Base-by-base conservation (phyloP, 2,113 vertebrate species). In the Ammodytes dubius region DNA sequence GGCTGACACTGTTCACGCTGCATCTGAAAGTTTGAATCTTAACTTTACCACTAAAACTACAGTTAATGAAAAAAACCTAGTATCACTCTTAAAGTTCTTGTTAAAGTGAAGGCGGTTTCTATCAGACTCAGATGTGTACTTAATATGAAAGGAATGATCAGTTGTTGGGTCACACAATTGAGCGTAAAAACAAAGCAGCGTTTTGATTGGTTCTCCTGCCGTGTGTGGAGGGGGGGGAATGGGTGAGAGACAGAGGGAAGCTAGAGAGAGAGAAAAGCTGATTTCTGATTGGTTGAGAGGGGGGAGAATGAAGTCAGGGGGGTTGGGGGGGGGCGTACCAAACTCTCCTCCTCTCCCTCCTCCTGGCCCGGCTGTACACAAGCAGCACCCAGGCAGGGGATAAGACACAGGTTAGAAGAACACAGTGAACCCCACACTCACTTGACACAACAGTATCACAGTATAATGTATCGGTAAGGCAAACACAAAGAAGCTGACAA, bases 331-430 rank as follows among this genome's bases (percentile, higher is more conserved):
- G 42, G 74, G 88, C 97, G 46, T 99, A 98, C 97, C 97, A 92
- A 95, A 93, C 95, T 96, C 91, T 97, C 96, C 91, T 97, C 96
- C 70, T 96, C 92, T 80, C 76, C 88, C 86, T 95, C 96, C 82
- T 97, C 96, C 89, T 17, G 89, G 95, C 95, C 96, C 90, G 88
- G 97, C 97, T 98, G 91, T 95, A 94, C 92, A 95, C 27, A 27
- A 27, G 27, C 27, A 93, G 94, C 92, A 79, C 27, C 77, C 79
- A 75, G 82, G 27, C 27, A 27, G 27, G 27, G 27, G 27, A 27
- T 27, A 27, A 27, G 27, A 27, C 27, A 27, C 27, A 27, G 27
- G 27, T 27, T 27, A 27, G 27, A 27, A 27, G 27, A 27, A 27
- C 27, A 27, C 27, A 27, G 27, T 27, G 27, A 27, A 27, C 27